phyloP scores from a whole-genome alignment of 1,140 invertebrate species.

The Tetramorium parvispinum region DNA sequence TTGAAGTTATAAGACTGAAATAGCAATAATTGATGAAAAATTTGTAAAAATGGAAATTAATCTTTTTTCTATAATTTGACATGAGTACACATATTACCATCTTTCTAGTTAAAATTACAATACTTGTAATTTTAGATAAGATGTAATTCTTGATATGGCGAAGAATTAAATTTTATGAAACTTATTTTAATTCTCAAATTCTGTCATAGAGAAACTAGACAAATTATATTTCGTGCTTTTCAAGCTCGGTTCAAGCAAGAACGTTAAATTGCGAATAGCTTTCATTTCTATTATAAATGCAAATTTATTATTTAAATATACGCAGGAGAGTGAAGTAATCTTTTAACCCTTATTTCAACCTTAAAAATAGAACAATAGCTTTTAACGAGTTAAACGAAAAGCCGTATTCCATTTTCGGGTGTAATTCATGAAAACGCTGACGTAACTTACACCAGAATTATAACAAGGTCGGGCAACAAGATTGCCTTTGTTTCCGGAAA shows the following conservation, averaged over 20 bases:
- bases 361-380: slow-evolving; percentile 54
- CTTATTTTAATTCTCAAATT: neutral
- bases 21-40: neutral
- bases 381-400: slow-evolving; percentile 49
- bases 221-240: slow-evolving; percentile 6
- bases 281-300: slow-evolving; percentile 21
- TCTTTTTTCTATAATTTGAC: too few relatives aligned
- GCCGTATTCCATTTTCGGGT: slow-evolving; percentile 41
- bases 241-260: neutral
- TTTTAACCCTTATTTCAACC: slow-evolving; percentile 28
- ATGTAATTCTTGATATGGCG: neutral
- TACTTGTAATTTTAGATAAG: neutral
- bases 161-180: slow-evolving; percentile 1
- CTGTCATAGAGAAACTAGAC: neutral
- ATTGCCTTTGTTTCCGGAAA: slow-evolving; percentile 51
- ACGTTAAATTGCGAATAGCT: slow-evolving; percentile 14
- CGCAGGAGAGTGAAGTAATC: neutral
- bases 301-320: slow-evolving; percentile 38
- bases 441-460: slow-evolving; percentile 54
- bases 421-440: slow-evolving; percentile 47
- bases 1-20: neutral
- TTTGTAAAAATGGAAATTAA: too few relatives aligned
- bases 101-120: neutral
- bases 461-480: slow-evolving; percentile 11
- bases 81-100: neutral